Base-by-base conservation (phyloP, 2,113 vertebrate genomes). In the Scolopax mira region DNA sequence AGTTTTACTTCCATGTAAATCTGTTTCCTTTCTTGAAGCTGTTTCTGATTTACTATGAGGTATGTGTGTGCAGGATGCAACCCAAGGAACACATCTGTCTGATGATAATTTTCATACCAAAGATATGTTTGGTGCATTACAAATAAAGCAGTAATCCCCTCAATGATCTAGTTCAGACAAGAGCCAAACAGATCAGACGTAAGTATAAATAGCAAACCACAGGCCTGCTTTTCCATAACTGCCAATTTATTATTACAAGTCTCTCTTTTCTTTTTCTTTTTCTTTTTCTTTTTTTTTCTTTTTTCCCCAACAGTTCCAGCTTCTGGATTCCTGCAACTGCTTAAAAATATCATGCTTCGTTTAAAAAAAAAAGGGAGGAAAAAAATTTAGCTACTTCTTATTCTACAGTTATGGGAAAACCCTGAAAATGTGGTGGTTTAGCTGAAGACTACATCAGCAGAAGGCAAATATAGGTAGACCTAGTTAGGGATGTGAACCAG, bases 131-230 rank as follows among this genome's bases (percentile, higher is more conserved):
- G 88, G 87, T 41, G 75, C 84, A 78, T 93, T 89, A 57, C 80
- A 93, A 93, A 88, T 65, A 60, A 57, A 75, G 42, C 51, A 85
- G 77, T 24, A 89, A 89, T 71, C 71, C 80, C 62, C 27, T 86
- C 90, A 61, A 91, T 62, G 72, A 89, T 91, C 93, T 52, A 52
- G 62, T 83, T 86, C 46, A 91, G 77, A 30, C 52, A 41, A 71
- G 77, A 91, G 84, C 84, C 91, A 93, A 91, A 79, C 27, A 71
- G 85, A 91, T 96, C 85, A 94, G 88, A 90, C 94, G 0, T 5
- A 35, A 67, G 19, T 80, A 83, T 71, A 94, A 93, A 91, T 89
- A 94, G 84, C 75, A 94, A 91, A 89, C 90, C 81, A 83, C 90
- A 93, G 67, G 80, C 66, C 62, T 83, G 90, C 31, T 89, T 66